Conservation (phyloP, 2,113 vertebrate genomes). For the Xiphorhynchus elegans region DNA sequence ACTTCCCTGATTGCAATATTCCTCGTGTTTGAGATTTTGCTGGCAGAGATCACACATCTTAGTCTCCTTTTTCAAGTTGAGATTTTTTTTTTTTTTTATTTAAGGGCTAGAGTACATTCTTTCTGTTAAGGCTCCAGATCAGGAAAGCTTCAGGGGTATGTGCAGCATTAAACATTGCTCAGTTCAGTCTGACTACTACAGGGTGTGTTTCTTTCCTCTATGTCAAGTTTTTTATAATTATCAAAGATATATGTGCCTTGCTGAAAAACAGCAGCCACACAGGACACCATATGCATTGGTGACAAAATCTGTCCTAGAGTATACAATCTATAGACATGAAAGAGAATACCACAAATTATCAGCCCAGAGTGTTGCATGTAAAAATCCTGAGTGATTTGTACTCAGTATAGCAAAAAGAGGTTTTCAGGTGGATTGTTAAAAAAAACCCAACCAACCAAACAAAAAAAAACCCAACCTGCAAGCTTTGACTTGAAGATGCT, state of each 20-base stretch:
- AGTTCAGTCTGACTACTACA: background rate
- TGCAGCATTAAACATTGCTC: background rate
- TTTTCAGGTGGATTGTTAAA: background rate
- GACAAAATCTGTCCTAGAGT: background rate
- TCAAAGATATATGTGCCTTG: background rate
- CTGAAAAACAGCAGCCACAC: background rate
- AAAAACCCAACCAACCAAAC: too few relatives aligned
- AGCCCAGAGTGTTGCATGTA: background rate
- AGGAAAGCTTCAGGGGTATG: background rate
- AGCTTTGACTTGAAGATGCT: background rate
- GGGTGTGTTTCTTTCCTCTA: background rate
- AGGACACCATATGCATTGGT: fast-evolving
- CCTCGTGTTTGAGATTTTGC: background rate
- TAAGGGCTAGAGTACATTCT: background rate
- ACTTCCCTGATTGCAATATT: background rate
- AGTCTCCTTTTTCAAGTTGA: background rate
- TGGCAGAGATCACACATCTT: background rate
- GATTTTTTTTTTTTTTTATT: background rate
- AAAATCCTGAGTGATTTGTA: background rate
- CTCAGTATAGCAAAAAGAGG: background rate
- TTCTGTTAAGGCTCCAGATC: background rate
- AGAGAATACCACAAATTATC: background rate
- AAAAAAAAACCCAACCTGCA: background rate
- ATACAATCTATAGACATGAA: background rate
- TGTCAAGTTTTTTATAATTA: background rate